Evolutionary conservation across 2,113 vertebrate genomes (phyloP), one percentile per base, ranked within the genome.

Genomic region (Hemicordylus capensis): DNA sequence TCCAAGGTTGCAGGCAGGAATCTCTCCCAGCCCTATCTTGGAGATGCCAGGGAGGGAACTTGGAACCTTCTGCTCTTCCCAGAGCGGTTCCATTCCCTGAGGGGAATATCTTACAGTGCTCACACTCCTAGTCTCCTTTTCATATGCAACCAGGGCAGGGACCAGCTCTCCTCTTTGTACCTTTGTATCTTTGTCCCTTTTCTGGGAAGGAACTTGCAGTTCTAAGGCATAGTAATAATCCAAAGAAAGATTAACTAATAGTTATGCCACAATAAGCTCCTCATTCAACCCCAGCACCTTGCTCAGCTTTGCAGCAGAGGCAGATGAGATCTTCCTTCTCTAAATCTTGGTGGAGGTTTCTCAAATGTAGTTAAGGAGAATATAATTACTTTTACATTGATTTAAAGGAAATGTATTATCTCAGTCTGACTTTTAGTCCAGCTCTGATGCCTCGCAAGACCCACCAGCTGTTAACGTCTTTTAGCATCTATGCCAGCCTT

Each of bases 401-500:
- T 81, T 83, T 83, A 84, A 88, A 81, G 37, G 46, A 58, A 92
- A 88, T n/a, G 3, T n/a, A 54, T 76, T 82, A 63, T 64, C 10
- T 67, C 83, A 70, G 67, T 74, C n/a, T 91, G 81, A 54, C 34
- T 61, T 80, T 81, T 11, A 66, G 31, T 59, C 17, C 22, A 80
- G 69, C 14, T 86, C 74, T 72, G 31, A 48, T 72, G 12, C 59
- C 86, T 88, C 76, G 48, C 64, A 89, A 78, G 26, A 83, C 44
- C 46, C 59, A 86, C 15, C 39, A 81, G n/a, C 24, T 81, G 34
- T 28, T 87, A 46, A 73, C 14, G 91, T 84, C 3, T n/a, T 77
- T 83, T 87, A 76, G 28, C 10, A 87, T 92, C 89, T 81, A 42
- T 44, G 70, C 61, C 24, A 74, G 22, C 9, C 3, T 90, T 80